phyloP scores from a whole-genome alignment of 2,888 invertebrate species.

The Caenorhabditis sp. region DNA sequence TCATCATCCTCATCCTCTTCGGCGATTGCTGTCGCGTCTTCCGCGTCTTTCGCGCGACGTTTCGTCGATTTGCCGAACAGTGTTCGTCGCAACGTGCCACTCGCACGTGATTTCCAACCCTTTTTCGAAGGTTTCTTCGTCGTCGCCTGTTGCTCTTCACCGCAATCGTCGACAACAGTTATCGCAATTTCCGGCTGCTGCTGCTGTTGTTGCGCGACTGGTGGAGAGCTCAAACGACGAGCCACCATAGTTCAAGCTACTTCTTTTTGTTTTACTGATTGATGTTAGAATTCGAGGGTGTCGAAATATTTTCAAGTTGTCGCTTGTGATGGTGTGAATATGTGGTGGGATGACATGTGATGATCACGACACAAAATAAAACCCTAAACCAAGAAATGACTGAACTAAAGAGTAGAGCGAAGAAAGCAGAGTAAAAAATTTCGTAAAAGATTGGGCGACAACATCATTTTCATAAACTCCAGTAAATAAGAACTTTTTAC shows the following conservation, averaged over 20 bases:
- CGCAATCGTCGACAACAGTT: conserved; percentile 35
- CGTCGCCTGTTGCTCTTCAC: conserved; percentile 8
- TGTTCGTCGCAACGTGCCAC: conserved; percentile 44
- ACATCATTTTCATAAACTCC: no score
- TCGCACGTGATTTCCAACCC: conserved; percentile 49
- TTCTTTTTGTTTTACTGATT: no score
- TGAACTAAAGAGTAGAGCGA: no score
- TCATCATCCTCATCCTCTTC: conserved; percentile 49
- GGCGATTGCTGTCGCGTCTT: conserved; percentile 36
- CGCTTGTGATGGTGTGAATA: conserved; percentile 31
- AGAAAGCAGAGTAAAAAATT: no score
- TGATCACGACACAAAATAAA: no score
- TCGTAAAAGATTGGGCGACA: no score
- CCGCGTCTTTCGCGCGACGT: conserved; percentile 48
- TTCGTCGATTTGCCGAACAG: conserved; percentile 48
- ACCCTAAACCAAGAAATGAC: not conserved
- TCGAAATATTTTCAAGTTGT: conserved; percentile 18
- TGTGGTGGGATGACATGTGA: conserved; percentile 31
- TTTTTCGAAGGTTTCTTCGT: conserved; percentile 15
- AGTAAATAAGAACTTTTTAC: no score
- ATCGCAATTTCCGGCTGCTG: conserved; percentile 33
- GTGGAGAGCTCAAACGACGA: not conserved
- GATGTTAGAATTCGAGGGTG: no score
- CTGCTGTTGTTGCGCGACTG: conserved; percentile 2
- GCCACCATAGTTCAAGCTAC: not conserved